Conservation (phyloP, 2,113 vertebrate species). For the Brachypodius melanocephalos region DNA sequence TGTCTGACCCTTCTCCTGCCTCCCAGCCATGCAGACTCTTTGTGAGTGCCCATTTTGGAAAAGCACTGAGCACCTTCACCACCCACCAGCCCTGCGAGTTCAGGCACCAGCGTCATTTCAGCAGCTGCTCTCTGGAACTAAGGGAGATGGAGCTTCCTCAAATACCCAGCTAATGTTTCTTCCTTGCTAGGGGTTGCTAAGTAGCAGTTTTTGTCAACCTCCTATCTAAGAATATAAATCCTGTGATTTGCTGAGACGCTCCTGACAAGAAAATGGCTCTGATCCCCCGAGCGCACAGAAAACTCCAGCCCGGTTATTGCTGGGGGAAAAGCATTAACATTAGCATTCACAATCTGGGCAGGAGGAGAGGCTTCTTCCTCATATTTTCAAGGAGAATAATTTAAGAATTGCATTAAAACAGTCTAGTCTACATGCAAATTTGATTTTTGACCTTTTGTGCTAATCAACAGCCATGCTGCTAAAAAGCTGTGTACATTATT, state of each 20-base stretch:
- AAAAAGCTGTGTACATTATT: constrained; percentile 57
- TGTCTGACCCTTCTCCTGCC: not conserved
- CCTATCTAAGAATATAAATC: constrained; percentile 64
- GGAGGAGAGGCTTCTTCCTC: constrained; percentile 45
- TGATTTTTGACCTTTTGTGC: constrained; percentile 59
- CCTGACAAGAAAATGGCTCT: constrained; percentile 43
- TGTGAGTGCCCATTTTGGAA: not conserved
- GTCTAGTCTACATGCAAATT: constrained; percentile 59
- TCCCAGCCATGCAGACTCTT: not conserved
- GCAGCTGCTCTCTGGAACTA: not conserved
- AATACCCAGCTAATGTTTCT: constrained; percentile 62
- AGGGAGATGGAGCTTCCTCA: constrained; percentile 26
- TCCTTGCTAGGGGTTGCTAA: constrained; percentile 66
- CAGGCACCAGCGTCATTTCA: not conserved
- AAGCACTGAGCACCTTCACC: not conserved
- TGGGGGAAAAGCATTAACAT: constrained; percentile 25
- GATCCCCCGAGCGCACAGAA: not conserved
- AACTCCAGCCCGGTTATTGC: constrained; percentile 15
- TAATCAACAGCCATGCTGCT: constrained; percentile 55
- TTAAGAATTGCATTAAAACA: constrained; percentile 68
- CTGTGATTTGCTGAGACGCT: constrained; percentile 52
- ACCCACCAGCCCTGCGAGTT: not conserved
- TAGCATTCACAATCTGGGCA: constrained; percentile 31
- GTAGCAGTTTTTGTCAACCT: constrained; percentile 57
- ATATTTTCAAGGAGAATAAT: constrained; percentile 49